Evolutionary conservation across 2,113 vertebrate genomes (phyloP), one percentile per base, ranked within the genome.

Genomic region (Erythrocercus mccallii): DNA sequence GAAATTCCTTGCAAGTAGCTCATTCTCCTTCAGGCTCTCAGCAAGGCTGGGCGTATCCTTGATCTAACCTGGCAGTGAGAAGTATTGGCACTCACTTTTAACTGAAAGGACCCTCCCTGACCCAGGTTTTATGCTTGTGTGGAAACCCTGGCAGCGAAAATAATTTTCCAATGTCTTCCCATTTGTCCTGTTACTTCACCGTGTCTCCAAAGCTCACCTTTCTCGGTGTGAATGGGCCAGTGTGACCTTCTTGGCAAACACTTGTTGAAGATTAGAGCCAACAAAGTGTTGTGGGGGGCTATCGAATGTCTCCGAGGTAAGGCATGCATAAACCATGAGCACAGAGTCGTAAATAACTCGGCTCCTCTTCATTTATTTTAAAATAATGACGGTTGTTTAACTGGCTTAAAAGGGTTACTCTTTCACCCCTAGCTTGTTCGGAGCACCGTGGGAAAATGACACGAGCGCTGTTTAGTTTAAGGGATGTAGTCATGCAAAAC

Each of bases 401-500:
- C 82, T 95, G 86, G 71, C 92, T 93, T 68, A 74, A 97, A 97
- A 97, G 91, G 88, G 97, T 95, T 95, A 89, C 89, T 94, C 78
- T 94, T 97, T 98, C 96, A 94, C 86, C 96, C 94, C 66, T 56
- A 28, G 81, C 72, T 95, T 96, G 92, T 77, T 86, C 66, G 60
- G 64, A 94, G 68, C 81, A 97, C 86, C 88, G 86, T 96, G 95
- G 94, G 97, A 97, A 95, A 97, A 97, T 45, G 68, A 64, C 81
- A 90, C 1, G 54, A 68, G 44, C 33, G 6, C 74, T 96, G 79
- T 96, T 97, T 96, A 45, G 95, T 88, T 96, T 91, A 88, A 86
- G 91, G 74, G 76, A 97, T 80, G 94, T 96, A 96, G 90, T 97
- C 96, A 96, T 95, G 96, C 94, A 95, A 96, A 97, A 96, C 95